These are phyloP conservation scores for Sclerodermus sp. DNA, from an alignment of 2,888 invertebrate species.

Conservation along the genomic window DNA sequence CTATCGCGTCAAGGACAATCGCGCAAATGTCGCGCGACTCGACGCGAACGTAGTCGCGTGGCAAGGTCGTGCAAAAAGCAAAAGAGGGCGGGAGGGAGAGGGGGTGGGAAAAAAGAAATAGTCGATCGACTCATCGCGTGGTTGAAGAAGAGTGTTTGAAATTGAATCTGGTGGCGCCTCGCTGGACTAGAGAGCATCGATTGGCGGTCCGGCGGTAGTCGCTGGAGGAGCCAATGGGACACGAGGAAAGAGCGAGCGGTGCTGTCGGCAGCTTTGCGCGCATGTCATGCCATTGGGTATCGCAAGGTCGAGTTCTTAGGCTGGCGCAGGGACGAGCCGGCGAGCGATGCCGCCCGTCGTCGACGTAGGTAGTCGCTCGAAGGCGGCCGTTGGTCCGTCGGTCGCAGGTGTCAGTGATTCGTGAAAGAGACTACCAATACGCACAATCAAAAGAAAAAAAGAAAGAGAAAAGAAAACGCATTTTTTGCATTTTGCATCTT, in stretches of 20 bases:
- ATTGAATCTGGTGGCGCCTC: too few relatives aligned
- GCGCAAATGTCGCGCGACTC: too few relatives aligned
- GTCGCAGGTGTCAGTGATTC: slow-evolving; percentile 18
- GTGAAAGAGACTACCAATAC: slow-evolving; percentile 7
- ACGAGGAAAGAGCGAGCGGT: neutral
- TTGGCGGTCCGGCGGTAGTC: slow-evolving; percentile 1
- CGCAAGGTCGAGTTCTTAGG: slow-evolving; percentile 27
- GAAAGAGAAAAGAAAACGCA: neutral
- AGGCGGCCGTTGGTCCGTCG: slow-evolving; percentile 34
- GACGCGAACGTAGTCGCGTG: too few relatives aligned
- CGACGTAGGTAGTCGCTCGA: slow-evolving; percentile 35
- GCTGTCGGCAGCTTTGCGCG: slow-evolving; percentile 12
- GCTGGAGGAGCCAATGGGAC: slow-evolving; percentile 11
- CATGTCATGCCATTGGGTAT: slow-evolving; percentile 27
- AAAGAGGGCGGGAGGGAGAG: too few relatives aligned
- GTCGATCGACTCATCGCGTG: too few relatives aligned
- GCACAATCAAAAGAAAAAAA: neutral
- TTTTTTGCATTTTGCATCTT: too few relatives aligned
- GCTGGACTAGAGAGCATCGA: neutral
- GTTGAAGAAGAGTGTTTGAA: too few relatives aligned
- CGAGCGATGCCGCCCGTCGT: slow-evolving; percentile 24
- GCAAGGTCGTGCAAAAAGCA: too few relatives aligned
- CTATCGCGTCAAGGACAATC: too few relatives aligned
- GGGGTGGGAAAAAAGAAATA: too few relatives aligned
- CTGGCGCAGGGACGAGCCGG: slow-evolving; percentile 27